Conservation (phyloP, 2,797 vertebrate genomes). For the Paguma larvata region DNA sequence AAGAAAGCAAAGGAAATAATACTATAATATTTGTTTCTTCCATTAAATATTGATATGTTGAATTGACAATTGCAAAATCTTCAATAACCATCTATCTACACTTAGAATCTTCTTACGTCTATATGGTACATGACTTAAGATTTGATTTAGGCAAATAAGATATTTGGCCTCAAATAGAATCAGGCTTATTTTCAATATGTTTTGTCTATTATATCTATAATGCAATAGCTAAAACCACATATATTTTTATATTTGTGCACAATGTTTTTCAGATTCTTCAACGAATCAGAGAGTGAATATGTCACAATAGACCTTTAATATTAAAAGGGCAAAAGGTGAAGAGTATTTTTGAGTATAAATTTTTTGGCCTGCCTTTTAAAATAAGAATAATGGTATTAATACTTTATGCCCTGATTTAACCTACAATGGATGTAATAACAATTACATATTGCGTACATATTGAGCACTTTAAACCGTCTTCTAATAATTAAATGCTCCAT, state of each 20-base stretch:
- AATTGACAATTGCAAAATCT: conserved; percentile 1
- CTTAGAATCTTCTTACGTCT: neutral
- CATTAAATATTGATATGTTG: neutral
- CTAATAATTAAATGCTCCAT: neutral
- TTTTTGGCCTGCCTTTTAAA: neutral
- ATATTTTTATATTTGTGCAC: neutral
- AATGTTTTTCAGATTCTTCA: neutral
- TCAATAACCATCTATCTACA: conserved; percentile 46
- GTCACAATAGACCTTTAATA: neutral
- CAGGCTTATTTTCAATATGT: neutral
- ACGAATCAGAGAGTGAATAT: neutral
- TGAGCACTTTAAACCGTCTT: neutral
- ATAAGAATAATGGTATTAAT: neutral
- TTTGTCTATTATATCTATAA: neutral
- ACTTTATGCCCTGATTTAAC: neutral
- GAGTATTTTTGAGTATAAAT: neutral
- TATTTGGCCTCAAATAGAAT: neutral
- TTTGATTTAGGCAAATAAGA: neutral
- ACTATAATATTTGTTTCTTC: neutral
- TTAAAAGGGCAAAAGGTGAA: neutral
- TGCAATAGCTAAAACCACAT: neutral
- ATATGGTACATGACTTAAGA: neutral
- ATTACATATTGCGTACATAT: neutral
- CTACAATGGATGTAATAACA: neutral
- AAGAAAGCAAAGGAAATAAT: neutral